These are phyloP conservation scores for Corvus cornix DNA, from an alignment of 2,113 vertebrate genomes.

Conservation along the genomic window DNA sequence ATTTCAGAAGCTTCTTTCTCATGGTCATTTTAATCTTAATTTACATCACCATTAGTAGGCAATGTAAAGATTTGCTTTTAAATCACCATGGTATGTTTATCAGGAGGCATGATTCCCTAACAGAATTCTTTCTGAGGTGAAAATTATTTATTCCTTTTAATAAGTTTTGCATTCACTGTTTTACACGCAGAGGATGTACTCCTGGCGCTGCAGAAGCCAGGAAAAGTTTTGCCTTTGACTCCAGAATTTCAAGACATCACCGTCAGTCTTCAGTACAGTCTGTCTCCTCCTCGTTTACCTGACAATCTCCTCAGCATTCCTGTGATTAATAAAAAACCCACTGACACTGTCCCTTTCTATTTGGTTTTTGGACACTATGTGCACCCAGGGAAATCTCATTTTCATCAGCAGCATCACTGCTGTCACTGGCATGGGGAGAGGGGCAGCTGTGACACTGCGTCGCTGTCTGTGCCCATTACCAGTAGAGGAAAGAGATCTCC, in stretches of 20 bases:
- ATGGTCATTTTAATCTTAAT: neutral
- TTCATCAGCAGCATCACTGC: neutral
- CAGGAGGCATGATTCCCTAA: neutral
- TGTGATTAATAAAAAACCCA: neutral
- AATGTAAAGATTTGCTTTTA: neutral
- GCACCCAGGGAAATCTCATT: neutral
- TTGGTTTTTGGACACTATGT: neutral
- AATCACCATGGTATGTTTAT: neutral
- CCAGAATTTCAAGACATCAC: neutral
- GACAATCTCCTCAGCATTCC: neutral
- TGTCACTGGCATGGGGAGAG: neutral
- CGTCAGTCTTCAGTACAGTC: neutral
- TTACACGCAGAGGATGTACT: neutral
- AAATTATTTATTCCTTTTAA: neutral
- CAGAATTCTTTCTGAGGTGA: neutral
- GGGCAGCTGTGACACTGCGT: neutral
- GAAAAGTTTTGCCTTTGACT: neutral
- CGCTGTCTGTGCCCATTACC: neutral
- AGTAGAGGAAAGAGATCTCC: neutral
- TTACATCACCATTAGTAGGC: neutral
- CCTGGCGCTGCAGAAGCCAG: neutral
- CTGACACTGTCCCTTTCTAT: constrained; percentile 13
- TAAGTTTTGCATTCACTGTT: neutral
- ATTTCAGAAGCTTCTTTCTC: neutral
- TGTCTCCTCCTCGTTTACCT: neutral